Conservation (phyloP, 2,113 vertebrate genomes). For the Centropus bengalensis region DNA sequence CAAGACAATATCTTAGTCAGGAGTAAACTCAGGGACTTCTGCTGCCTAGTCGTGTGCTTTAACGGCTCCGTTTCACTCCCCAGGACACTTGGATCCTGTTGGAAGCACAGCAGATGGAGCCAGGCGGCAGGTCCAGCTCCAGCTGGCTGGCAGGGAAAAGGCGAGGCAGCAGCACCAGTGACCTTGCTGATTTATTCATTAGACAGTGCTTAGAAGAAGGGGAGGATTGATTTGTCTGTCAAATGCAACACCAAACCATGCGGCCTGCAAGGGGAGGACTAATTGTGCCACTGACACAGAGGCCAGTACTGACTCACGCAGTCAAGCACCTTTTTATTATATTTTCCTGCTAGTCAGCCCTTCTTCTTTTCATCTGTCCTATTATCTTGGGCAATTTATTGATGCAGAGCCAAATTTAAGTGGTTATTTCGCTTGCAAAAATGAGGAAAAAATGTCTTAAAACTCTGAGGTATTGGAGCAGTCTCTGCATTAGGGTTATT, state of each 20-base stretch:
- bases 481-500: not conserved
- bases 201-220: constrained; percentile 50
- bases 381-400: constrained; percentile 38
- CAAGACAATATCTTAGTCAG: not conserved
- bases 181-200: constrained; percentile 75
- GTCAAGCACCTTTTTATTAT: constrained; percentile 66
- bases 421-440: constrained; percentile 27
- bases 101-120: constrained; percentile 23
- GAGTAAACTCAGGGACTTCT: not conserved
- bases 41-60: not conserved
- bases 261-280: constrained; percentile 41
- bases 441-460: not conserved
- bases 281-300: constrained; percentile 50
- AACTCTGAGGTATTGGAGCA: not conserved
- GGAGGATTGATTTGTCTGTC: constrained; percentile 74
- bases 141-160: constrained; percentile 35
- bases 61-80: not conserved
- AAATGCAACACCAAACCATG: constrained; percentile 50
- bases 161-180: constrained; percentile 24
- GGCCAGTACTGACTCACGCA: constrained; percentile 24
- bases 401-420: constrained; percentile 42
- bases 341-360: constrained; percentile 45
- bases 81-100: not conserved
- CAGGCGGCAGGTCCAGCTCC: constrained; percentile 24
- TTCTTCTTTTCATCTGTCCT: constrained; percentile 43